Conservation (phyloP, 2,888 invertebrate species). For the Eubasilissa splendida region DNA sequence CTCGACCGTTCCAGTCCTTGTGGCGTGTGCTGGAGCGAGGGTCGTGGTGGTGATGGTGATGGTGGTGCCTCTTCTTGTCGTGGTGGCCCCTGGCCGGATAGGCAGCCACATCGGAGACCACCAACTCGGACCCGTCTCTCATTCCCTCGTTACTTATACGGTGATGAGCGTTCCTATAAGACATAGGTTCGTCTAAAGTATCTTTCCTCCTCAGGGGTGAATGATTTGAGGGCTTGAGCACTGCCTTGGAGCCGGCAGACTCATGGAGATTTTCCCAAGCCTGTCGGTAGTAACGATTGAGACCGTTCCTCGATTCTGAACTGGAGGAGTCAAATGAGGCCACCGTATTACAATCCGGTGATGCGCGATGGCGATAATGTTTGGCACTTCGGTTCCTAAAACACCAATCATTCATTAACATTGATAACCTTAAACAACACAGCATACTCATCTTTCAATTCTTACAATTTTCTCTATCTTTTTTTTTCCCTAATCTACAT, state of each 20-base stretch:
- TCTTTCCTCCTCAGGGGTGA: constrained; percentile 79
- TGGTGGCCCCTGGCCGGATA: constrained; percentile 67
- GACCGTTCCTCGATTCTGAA: constrained; percentile 86
- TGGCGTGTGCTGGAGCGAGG: constrained; percentile 69
- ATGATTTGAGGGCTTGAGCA: constrained; percentile 67
- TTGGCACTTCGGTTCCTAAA: constrained; percentile 85
- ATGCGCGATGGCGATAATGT: constrained; percentile 90
- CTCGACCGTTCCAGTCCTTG: constrained; percentile 74
- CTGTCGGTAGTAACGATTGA: constrained; percentile 91
- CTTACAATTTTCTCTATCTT: too few species aligned
- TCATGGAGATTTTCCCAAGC: constrained; percentile 96
- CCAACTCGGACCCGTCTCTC: constrained; percentile 84
- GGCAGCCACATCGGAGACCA: constrained; percentile 76
- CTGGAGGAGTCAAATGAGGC: constrained; percentile 92
- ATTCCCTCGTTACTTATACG: constrained; percentile 71
- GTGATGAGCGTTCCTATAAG: constrained; percentile 64
- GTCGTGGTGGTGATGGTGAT: constrained; percentile 84
- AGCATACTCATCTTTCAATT: too few species aligned
- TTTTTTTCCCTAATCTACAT: too few species aligned
- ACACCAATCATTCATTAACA: constrained; percentile 39
- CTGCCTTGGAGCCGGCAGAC: constrained; percentile 77
- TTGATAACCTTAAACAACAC: neutral
- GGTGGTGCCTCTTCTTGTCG: constrained; percentile 79
- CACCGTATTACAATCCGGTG: constrained; percentile 92
- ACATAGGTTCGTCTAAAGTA: constrained; percentile 78